phyloP scores from a whole-genome alignment of 2,113 vertebrate species.

The Dunckerocampus dactyliophorus region DNA sequence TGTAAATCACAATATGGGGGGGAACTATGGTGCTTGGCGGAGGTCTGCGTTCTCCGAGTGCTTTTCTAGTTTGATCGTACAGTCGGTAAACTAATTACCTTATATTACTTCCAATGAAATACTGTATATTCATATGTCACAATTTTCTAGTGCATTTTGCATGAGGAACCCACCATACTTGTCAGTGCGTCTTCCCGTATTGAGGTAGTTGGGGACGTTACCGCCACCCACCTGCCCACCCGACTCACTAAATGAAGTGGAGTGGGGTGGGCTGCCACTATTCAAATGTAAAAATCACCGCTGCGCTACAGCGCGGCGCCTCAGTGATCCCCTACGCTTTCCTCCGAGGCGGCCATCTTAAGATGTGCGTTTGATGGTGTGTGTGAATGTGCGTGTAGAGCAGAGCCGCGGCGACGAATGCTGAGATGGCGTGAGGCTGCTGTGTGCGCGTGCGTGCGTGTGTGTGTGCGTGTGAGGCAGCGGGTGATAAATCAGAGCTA shows the following conservation, averaged over 20 bases:
- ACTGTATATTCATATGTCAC: too few relatives aligned
- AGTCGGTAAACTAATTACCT: too few relatives aligned
- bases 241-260: conserved; percentile 55
- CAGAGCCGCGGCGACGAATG: conserved; percentile 46
- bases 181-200: too few relatives aligned
- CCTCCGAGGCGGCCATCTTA: conserved; percentile 68
- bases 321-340: conserved; percentile 46
- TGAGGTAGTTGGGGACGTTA: too few relatives aligned
- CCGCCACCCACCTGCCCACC: conserved; percentile 26
- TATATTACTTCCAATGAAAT: too few relatives aligned
- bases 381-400: conserved; percentile 59
- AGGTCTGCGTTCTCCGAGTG: too few relatives aligned
- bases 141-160: too few relatives aligned
- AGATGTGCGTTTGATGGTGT: conserved; percentile 63
- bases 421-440: conserved; percentile 57
- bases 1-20: too few relatives aligned
- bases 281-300: conserved; percentile 74
- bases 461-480: conserved; percentile 44
- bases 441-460: conserved; percentile 28
- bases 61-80: too few relatives aligned
- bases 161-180: too few relatives aligned
- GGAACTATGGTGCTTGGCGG: too few relatives aligned
- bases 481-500: conserved; percentile 78
- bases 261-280: conserved; percentile 44
- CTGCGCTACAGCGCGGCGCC: conserved; percentile 48